Evolutionary conservation across 2,113 vertebrate genomes (phyloP), one percentile per base, ranked within the genome.

Genomic region (Salvelinus sp.): DNA sequence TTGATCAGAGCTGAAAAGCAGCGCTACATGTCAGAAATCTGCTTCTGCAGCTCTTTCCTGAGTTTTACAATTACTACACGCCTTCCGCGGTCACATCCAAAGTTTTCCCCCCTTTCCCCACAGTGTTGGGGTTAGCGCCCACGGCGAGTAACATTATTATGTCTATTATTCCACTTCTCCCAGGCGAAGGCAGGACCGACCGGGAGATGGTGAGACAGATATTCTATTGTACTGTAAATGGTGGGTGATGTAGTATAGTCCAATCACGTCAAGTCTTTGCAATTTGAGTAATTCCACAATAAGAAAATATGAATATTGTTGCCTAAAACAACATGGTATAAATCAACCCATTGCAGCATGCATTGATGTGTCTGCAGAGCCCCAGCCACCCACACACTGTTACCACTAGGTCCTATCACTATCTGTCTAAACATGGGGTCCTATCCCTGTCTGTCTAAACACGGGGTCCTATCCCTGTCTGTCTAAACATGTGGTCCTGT

Each of bases 1-100:
- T 94, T 94, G 93, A 94, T 94, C 93, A 92, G 89, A 70, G 83
- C 88, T 90, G 90, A 93, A 90, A 92, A 89, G 91, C 91, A 87
- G 86, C 80, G 78, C 84, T 91, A 89, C 90, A 89, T 91, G 92
- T 93, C 91, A 93, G 86, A 93, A 88, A 91, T 94, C 77, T 94
- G 93, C 91, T 86, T 90, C 81, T 84, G 88, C 92, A 93, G 92
- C 92, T 93, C 81, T 93, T 94, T 92, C 90, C 90, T 73, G 90
- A 92, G 88, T 93, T 92, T 93, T 91, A 93, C 91, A 92, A 91
- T 92, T 91, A 90, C 90, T 89, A 92, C 90, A 90, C 78, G 82
- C 88, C 50, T 54, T 54, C 14, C 88, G 81, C 83, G 90, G 92
- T 90, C 91, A 91, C 85, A 90, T 84, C 89, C 83, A 88, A 88